Conservation (phyloP, 2,113 vertebrate genomes). For the Pelmatolapia mariae region DNA sequence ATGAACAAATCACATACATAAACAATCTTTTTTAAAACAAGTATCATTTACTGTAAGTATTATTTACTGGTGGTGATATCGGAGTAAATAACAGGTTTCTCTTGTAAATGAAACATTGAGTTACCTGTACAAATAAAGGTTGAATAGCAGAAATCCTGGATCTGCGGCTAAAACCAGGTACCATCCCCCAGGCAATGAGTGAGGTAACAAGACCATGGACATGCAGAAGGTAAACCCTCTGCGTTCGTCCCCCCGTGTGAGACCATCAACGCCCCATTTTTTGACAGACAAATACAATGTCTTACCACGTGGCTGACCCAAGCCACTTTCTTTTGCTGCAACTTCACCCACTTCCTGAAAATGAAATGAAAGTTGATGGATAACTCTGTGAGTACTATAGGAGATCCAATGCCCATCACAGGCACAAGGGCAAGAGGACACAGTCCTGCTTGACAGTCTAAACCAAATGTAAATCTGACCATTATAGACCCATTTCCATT, state of each 20-base stretch:
- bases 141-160: background rate
- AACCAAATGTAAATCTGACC: background rate
- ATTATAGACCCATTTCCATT: background rate
- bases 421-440: background rate
- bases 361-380: background rate
- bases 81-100: background rate
- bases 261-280: background rate
- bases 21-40: background rate
- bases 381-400: background rate
- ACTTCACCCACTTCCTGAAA: background rate
- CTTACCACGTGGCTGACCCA: background rate
- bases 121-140: background rate
- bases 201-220: background rate
- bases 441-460: background rate
- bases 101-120: background rate
- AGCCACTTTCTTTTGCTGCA: background rate
- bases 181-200: background rate
- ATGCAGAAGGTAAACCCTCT: background rate
- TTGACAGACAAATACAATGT: background rate
- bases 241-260: rapidly evolving
- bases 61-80: background rate
- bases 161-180: background rate
- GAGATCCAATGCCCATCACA: background rate
- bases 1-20: background rate
- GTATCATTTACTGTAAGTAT: background rate